These are phyloP conservation scores for Dysidea cf. avara DNA, from an alignment of 37 sponge, comb jelly and placozoan genomes.

Conservation along the genomic window DNA sequence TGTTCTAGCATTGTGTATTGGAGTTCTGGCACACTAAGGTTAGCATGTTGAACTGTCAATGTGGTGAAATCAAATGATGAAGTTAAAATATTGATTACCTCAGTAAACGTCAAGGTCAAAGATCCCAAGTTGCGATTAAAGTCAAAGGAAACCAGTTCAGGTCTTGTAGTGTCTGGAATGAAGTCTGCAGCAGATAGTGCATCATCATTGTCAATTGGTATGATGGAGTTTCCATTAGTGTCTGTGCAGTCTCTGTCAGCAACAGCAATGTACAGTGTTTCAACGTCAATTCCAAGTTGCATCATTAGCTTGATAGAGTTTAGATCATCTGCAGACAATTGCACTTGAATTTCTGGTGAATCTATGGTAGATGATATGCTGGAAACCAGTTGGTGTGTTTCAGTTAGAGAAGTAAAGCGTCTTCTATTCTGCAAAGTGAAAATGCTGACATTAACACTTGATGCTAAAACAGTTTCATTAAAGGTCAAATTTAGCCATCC, in stretches of 20 bases:
- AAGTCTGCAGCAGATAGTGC: constrained; percentile 42
- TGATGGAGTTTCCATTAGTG: constrained; percentile 47
- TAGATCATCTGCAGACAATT: constrained; percentile 73
- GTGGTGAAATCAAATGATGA: constrained; percentile 60
- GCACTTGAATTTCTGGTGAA: constrained; percentile 40
- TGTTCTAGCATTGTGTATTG: constrained; percentile 37
- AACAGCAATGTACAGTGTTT: constrained; percentile 59
- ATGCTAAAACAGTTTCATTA: constrained; percentile 68
- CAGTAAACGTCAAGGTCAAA: constrained; percentile 76
- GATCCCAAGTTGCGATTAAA: constrained; percentile 77
- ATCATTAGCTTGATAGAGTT: constrained; percentile 77
- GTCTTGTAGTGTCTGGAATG: constrained; percentile 57
- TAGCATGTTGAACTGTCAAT: constrained; percentile 59
- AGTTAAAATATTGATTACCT: constrained; percentile 70
- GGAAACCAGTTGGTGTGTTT: constrained; percentile 17
- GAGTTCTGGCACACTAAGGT: constrained; percentile 12
- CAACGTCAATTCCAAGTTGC: constrained; percentile 58
- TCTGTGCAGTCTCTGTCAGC: constrained; percentile 26
- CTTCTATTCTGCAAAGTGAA: constrained; percentile 70
- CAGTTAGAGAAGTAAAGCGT: constrained; percentile 25
- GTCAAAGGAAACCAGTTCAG: constrained; percentile 59
- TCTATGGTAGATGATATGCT: constrained; percentile 9
- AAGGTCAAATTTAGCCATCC: constrained; percentile 74
- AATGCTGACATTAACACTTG: constrained; percentile 25
- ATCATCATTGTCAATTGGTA: constrained; percentile 4